These are phyloP conservation scores for Dolichotis patagonum DNA, from an alignment of 2,113 vertebrate genomes.

Conservation along the genomic window DNA sequence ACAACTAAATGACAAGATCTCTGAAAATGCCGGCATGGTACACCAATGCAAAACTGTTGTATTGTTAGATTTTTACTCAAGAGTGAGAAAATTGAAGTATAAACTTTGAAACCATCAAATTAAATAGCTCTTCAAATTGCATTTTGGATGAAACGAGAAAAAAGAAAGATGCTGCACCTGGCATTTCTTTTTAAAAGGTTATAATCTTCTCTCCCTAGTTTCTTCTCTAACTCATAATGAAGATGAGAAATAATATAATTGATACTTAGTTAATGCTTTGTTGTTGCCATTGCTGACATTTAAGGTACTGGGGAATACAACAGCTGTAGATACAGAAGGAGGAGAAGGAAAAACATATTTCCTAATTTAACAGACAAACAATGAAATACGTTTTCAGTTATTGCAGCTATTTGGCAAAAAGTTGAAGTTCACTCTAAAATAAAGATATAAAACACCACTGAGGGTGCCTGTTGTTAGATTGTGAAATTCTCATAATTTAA, in stretches of 20 bases:
- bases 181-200: constrained; percentile 77
- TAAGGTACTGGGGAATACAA: background rate
- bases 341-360: background rate
- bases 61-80: constrained; percentile 72
- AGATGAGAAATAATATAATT: background rate
- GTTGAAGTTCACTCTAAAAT: constrained; percentile 28
- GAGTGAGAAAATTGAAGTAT: constrained; percentile 49
- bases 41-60: constrained; percentile 59
- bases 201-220: constrained; percentile 12
- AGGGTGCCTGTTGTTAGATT: background rate
- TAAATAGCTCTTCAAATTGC: background rate
- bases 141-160: background rate
- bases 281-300: background rate
- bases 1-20: constrained; percentile 59
- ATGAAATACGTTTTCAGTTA: background rate
- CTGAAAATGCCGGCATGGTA: background rate
- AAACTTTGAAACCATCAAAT: background rate
- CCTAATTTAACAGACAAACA: background rate
- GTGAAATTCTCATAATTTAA: constrained; percentile 3
- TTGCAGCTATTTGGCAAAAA: background rate
- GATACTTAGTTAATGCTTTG: background rate
- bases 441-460: background rate
- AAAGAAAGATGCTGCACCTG: constrained; percentile 32
- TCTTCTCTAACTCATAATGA: constrained; percentile 46
- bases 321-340: background rate